A percentile compares a stretch with the other conserved stretches of the same genome.
These are phyloP conservation scores for Busseola fusca DNA, from an alignment of 2,888 invertebrate genomes.

Conservation along the genomic window DNA sequence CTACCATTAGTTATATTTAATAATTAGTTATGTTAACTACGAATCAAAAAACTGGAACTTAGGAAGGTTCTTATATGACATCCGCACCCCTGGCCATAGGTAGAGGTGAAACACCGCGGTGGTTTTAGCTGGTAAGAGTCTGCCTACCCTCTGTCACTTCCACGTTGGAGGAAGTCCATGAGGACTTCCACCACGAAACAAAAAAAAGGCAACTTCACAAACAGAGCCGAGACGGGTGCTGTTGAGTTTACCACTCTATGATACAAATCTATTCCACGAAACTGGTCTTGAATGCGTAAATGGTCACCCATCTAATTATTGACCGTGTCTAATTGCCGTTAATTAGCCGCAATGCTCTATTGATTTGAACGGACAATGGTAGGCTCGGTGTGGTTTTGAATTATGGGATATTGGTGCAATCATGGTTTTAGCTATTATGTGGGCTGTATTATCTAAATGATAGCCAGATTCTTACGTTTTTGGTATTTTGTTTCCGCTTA, in stretches of 20 bases:
- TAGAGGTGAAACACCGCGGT: too few species aligned
- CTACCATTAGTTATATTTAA: too few species aligned
- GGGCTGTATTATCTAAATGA: background rate
- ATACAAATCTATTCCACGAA: background rate
- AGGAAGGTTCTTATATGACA: background rate
- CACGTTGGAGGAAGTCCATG: too few species aligned
- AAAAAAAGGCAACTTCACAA: too few species aligned
- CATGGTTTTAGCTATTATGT: conserved; percentile 1
- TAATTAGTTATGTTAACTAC: too few species aligned
- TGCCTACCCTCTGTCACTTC: too few species aligned
- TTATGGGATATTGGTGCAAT: background rate
- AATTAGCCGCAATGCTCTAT: conserved; percentile 34
- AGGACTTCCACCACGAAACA: too few species aligned
- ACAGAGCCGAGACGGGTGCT: background rate
- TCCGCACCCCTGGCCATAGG: too few species aligned
- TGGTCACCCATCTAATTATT: conserved; percentile 17
- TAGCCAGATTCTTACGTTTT: background rate
- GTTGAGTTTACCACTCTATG: conserved; percentile 2
- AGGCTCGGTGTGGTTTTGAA: background rate
- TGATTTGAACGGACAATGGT: conserved; percentile 34
- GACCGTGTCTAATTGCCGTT: conserved; percentile 20
- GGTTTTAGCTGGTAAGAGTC: too few species aligned
- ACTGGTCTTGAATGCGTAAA: conserved; percentile 30
- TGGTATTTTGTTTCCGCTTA: too few species aligned
- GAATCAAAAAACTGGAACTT: too few species aligned